A percentile compares a stretch with the other conserved stretches of the same genome.
Evolutionary conservation across 2,888 invertebrate species (phyloP).

Genomic region (Hemaris fuciformis): DNA sequence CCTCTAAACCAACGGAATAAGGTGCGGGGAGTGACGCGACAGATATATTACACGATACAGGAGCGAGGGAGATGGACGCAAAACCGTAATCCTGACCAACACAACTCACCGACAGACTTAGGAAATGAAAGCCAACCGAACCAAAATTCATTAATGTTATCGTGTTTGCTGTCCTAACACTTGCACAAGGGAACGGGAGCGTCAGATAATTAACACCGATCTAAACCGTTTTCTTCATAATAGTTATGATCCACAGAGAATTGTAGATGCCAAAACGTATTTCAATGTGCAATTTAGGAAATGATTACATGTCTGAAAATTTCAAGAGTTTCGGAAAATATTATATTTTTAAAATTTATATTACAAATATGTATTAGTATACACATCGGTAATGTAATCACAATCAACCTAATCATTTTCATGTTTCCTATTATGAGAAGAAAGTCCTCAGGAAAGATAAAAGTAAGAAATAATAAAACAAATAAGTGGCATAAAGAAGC

Average conservation of each 20-base stretch:
- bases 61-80: slow-evolving; percentile 22
- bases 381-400: too few relatives aligned
- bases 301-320: too few relatives aligned
- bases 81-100: slow-evolving; percentile 46
- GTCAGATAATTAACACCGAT: slow-evolving; percentile 1
- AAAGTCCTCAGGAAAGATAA: too few relatives aligned
- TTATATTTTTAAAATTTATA: too few relatives aligned
- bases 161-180: slow-evolving; percentile 53
- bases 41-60: slow-evolving; percentile 6
- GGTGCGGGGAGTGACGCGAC: slow-evolving; percentile 29
- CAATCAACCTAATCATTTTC: too few relatives aligned
- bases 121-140: slow-evolving; percentile 64
- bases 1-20: slow-evolving; percentile 37
- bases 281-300: too few relatives aligned
- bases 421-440: too few relatives aligned
- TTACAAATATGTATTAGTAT: too few relatives aligned
- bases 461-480: too few relatives aligned
- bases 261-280: too few relatives aligned
- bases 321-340: too few relatives aligned
- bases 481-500: too few relatives aligned
- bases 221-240: neutral
- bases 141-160: slow-evolving; percentile 69
- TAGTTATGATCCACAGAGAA: neutral
- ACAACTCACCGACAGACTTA: slow-evolving; percentile 53
- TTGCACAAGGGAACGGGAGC: slow-evolving; percentile 38